A percentile compares a stretch with the other conserved stretches of the same genome.
Evolutionary conservation across 2,888 invertebrate genomes (phyloP).

Genomic region (Andrena fulva): DNA sequence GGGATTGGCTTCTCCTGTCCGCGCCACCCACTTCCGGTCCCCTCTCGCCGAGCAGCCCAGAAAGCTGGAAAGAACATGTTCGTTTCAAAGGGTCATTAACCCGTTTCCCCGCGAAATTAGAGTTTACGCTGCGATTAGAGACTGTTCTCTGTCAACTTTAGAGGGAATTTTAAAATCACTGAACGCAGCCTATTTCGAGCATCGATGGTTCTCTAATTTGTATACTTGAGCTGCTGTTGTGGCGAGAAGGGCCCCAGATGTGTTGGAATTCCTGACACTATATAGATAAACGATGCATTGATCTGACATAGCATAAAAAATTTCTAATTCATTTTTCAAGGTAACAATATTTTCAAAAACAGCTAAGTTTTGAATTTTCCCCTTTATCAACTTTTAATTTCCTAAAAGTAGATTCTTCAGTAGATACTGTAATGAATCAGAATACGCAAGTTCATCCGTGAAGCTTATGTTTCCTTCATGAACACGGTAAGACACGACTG

Average conservation of each 20-base stretch:
- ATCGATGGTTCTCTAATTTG: neutral
- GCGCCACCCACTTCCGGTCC: conserved; percentile 1
- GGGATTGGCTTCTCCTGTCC: conserved; percentile 61
- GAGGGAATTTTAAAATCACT: neutral
- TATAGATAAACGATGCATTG: neutral
- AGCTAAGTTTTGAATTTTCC: too few relatives aligned
- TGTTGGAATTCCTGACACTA: neutral
- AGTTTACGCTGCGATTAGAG: neutral
- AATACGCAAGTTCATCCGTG: too few relatives aligned
- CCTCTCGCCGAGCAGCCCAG: neutral
- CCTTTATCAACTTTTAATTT: too few relatives aligned
- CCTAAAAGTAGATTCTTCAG: too few relatives aligned
- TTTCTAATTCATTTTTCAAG: too few relatives aligned
- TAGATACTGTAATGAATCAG: too few relatives aligned
- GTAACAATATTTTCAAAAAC: too few relatives aligned
- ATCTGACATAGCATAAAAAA: too few relatives aligned
- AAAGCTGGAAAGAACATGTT: neutral
- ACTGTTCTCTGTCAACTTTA: neutral
- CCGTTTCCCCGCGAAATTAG: neutral
- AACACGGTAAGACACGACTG: too few relatives aligned
- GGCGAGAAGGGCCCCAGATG: neutral
- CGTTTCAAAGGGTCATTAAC: neutral
- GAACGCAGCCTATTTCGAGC: neutral
- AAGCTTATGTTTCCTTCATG: too few relatives aligned
- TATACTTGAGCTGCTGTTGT: neutral